Percentiles rank a stretch among this genome's conserved stretches.
Evolutionary conservation across 1,140 invertebrate species (phyloP).

Genomic region (Cotesia chilonis): DNA sequence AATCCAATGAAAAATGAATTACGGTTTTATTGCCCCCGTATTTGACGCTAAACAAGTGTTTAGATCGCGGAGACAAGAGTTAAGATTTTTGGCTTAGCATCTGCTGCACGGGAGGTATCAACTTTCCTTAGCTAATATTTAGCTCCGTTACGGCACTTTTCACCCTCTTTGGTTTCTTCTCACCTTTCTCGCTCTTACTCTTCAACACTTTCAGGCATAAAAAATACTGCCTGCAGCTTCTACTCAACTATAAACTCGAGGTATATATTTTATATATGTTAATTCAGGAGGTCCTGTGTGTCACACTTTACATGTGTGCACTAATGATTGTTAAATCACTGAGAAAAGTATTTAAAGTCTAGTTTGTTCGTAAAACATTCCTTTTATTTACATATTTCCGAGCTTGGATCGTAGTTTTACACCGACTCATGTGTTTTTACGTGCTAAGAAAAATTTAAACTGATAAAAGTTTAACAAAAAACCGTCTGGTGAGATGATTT

Average conservation of each 20-base stretch:
- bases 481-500: no score
- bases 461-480: background rate
- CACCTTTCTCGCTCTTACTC: conserved; percentile 10
- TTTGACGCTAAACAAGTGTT: conserved; percentile 23
- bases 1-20: background rate
- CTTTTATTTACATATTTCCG: background rate
- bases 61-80: conserved; percentile 5
- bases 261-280: conserved; percentile 8
- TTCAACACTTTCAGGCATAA: conserved; percentile 13
- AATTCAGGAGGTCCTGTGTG: background rate
- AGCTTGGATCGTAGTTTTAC: background rate
- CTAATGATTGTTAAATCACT: conserved; percentile 38
- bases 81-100: conserved; percentile 21
- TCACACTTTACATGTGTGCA: background rate
- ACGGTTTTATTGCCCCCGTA: background rate
- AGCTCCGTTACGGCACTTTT: conserved; percentile 23
- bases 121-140: conserved; percentile 28
- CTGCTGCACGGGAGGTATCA: conserved; percentile 1
- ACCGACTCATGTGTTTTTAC: background rate
- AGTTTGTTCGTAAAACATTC: conserved; percentile 32
- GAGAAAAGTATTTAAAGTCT: conserved; percentile 35
- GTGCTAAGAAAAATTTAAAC: background rate
- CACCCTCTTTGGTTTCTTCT: conserved; percentile 18
- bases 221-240: background rate
- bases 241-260: background rate